These are phyloP conservation scores for Apocrypta bakeri DNA, from an alignment of 1,140 invertebrate genomes.

Conservation along the genomic window DNA sequence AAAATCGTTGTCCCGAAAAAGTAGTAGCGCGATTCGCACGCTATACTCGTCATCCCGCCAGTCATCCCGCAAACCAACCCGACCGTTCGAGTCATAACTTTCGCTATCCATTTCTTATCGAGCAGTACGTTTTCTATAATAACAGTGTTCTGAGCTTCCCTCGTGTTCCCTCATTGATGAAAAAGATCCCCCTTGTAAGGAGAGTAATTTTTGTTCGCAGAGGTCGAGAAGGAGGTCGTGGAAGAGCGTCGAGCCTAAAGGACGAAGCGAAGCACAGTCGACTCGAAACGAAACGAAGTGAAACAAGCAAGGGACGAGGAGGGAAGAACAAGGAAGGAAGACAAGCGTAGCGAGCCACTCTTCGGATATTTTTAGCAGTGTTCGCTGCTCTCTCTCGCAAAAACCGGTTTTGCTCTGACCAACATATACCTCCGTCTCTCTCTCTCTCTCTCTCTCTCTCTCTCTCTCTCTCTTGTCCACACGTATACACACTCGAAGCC, in stretches of 20 bases:
- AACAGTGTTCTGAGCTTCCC: not conserved
- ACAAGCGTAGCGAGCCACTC: slow-evolving; percentile 28
- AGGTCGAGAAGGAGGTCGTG: slow-evolving; percentile 35
- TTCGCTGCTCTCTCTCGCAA: slow-evolving; percentile 53
- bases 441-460: slow-evolving; percentile 9
- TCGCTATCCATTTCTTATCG: slow-evolving; percentile 10
- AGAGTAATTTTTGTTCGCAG: slow-evolving; percentile 35
- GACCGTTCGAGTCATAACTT: not conserved
- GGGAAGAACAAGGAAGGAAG: slow-evolving; percentile 8
- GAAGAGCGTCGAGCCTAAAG: not conserved
- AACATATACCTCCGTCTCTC: slow-evolving; percentile 32
- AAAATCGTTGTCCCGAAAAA: not conserved
- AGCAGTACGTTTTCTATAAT: too few relatives aligned
- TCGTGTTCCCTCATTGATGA: not conserved
- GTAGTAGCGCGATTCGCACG: not conserved
- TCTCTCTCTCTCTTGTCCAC: too few relatives aligned
- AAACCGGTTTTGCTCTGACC: slow-evolving; percentile 64
- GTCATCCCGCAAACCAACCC: not conserved
- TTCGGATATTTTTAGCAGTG: slow-evolving; percentile 61
- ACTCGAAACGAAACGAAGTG: slow-evolving; percentile 50
- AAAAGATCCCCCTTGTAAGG: not conserved
- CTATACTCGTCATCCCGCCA: not conserved
- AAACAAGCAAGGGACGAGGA: slow-evolving; percentile 34
- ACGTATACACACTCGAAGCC: not conserved
- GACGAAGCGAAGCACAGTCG: not conserved